Conservation (phyloP, 2,888 invertebrate genomes). For the Clanis bilineata region DNA sequence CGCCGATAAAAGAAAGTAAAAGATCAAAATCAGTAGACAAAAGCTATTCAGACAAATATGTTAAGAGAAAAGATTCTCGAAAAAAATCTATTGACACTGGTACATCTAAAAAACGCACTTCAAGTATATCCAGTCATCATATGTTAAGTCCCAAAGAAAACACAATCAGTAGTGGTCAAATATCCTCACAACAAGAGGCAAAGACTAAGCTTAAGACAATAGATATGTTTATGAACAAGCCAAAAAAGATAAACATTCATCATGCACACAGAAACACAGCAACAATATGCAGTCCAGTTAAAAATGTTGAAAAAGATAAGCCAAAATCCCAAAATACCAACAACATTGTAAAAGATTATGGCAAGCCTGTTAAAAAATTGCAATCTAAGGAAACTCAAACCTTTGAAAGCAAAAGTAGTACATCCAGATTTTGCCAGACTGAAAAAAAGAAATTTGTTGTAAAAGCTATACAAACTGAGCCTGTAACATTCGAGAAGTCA, state of each 20-base stretch:
- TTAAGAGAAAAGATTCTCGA: slow-evolving; percentile 62
- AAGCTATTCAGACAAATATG: slow-evolving; percentile 65
- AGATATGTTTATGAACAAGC: slow-evolving; percentile 66
- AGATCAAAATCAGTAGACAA: slow-evolving; percentile 46
- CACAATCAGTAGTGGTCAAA: slow-evolving; percentile 36
- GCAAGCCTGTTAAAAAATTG: slow-evolving; percentile 48
- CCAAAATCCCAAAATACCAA: slow-evolving; percentile 33
- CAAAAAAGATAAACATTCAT: slow-evolving; percentile 53
- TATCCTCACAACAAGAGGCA: slow-evolving; percentile 48
- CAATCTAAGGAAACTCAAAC: slow-evolving; percentile 57
- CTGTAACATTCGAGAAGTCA: slow-evolving; percentile 34
- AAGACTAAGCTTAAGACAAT: slow-evolving; percentile 64
- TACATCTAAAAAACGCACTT: slow-evolving; percentile 44
- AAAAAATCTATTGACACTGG: slow-evolving; percentile 46
- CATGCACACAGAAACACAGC: slow-evolving; percentile 65
- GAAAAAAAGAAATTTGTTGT: slow-evolving; percentile 39
- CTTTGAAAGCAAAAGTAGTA: slow-evolving; percentile 32
- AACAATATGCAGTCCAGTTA: slow-evolving; percentile 29
- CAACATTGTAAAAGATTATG: slow-evolving; percentile 36
- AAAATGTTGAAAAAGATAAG: slow-evolving; percentile 40
- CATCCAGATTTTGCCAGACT: slow-evolving; percentile 51
- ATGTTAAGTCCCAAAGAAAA: slow-evolving; percentile 54
- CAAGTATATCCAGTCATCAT: slow-evolving; percentile 57
- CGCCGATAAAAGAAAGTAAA: slow-evolving; percentile 46
- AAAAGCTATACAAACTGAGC: slow-evolving; percentile 57